Base-by-base conservation (phyloP, 2,113 vertebrate species). In the Ptychochromis oligacanthus region DNA sequence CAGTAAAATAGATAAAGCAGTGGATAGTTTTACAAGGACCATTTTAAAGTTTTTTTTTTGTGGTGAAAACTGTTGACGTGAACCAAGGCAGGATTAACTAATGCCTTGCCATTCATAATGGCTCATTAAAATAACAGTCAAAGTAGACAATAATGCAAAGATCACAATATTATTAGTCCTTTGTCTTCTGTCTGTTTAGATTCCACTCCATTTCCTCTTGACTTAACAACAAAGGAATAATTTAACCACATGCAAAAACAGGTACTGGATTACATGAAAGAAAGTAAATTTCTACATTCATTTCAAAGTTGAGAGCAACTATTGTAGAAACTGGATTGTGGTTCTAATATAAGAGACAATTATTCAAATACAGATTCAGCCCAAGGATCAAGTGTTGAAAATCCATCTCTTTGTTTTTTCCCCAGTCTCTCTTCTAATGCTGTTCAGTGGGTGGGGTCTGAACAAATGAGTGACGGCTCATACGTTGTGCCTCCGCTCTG, bases 401-500 rank as follows among this genome's bases (percentile, higher is more conserved):
- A 18, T 12, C 4, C 40, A 20, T 28, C 2, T 75, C 54, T n/a
- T 28, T 20, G 13, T 43, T 43, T 15, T 9, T 3, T 0, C 15
- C 24, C 43, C 14, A 1, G 2, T 49, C 57, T 40, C 20, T 64
- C 10, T 28, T 49, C 36, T 87, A 56, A 80, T 62, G 80, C 72
- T 57, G 64, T 64, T 75, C 40, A 18, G 78, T 87, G 91, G 92
- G 88, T 55, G 86, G 87, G 57, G 79, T 54, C 88, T 12, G 1
- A 13, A 15, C 57, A 14, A 64, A 46, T 40, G 90, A 92, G 6
- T 82, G 93, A 77, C 85, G 38, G 84, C 80, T 89, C 82, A 84
- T 82, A 96, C 54, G 94, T 95, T 91, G 95, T 82, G 95, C 76
- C 95, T 95, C 88, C 89, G 95, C 93, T 96, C 93, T 78, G 85